Percentiles rank a stretch among this genome's conserved stretches.
Conservation (phyloP, 2,888 invertebrate species). For the Hyppa rectilinea region DNA sequence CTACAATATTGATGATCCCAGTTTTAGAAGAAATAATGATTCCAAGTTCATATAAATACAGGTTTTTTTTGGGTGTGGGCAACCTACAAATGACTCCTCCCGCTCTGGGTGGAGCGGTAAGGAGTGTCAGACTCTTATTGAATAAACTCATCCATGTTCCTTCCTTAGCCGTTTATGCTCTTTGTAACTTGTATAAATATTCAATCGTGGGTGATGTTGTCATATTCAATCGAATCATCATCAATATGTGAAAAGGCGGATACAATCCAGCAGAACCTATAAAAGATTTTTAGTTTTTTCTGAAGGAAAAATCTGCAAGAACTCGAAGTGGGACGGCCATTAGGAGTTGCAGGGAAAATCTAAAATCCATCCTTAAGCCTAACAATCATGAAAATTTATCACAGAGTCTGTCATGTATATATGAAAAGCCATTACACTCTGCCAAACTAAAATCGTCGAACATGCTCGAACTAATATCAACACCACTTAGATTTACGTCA, state of each 20-base stretch:
- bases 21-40: slow-evolving; percentile 15
- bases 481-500: slow-evolving; percentile 14
- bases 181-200: too few species aligned
- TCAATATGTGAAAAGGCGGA: neutral
- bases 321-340: too few species aligned
- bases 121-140: too few species aligned
- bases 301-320: neutral
- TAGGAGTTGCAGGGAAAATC: neutral
- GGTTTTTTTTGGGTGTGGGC: too few species aligned
- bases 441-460: neutral
- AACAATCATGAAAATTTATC: neutral
- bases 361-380: too few species aligned
- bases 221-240: neutral
- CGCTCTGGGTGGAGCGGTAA: too few species aligned
- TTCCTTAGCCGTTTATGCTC: too few species aligned
- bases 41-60: neutral
- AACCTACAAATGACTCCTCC: too few species aligned
- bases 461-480: neutral
- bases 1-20: slow-evolving; percentile 36
- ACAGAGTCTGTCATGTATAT: neutral
- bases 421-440: neutral
- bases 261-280: neutral
- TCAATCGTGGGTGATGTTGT: neutral
- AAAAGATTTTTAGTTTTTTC: neutral
- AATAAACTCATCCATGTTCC: too few species aligned